Evolutionary conservation across 2,113 vertebrate genomes (phyloP).

Genomic region (Notothenia coriiceps): DNA sequence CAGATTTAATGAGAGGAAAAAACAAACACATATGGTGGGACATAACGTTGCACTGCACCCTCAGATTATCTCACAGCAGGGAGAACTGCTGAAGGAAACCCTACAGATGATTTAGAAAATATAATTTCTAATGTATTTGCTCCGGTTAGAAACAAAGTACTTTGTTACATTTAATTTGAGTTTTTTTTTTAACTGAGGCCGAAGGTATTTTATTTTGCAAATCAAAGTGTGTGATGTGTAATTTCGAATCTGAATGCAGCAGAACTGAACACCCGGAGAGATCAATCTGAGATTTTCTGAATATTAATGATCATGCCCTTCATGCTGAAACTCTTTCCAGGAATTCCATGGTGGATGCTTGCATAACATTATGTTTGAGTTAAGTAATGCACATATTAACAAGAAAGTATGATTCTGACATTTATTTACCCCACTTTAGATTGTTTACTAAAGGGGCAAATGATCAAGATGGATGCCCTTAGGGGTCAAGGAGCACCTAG

Average conservation of each 20-base stretch:
- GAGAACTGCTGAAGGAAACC: constrained; percentile 31
- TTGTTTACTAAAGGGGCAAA: neutral
- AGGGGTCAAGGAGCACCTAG: neutral
- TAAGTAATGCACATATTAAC: neutral
- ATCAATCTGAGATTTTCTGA: neutral
- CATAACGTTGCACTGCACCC: constrained; percentile 43
- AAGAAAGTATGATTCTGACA: neutral
- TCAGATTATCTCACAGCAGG: constrained; percentile 59
- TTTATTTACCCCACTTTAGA: neutral
- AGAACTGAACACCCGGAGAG: neutral
- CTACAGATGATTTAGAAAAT: constrained; percentile 52
- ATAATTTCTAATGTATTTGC: constrained; percentile 46
- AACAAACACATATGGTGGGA: constrained; percentile 76
- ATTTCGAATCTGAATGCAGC: constrained; percentile 26
- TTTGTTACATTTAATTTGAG: constrained; percentile 18
- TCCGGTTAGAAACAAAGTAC: constrained; percentile 6
- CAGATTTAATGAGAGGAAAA: constrained; percentile 78
- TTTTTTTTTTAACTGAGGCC: constrained; percentile 38
- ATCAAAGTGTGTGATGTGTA: constrained; percentile 34
- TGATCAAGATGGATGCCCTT: neutral
- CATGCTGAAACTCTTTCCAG: neutral
- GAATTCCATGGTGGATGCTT: constrained; percentile 12
- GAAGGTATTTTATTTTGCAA: constrained; percentile 29
- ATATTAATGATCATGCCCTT: neutral
- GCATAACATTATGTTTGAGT: neutral